Base-by-base conservation (phyloP, 1,140 invertebrate species). In the Procambarus virginalis region DNA sequence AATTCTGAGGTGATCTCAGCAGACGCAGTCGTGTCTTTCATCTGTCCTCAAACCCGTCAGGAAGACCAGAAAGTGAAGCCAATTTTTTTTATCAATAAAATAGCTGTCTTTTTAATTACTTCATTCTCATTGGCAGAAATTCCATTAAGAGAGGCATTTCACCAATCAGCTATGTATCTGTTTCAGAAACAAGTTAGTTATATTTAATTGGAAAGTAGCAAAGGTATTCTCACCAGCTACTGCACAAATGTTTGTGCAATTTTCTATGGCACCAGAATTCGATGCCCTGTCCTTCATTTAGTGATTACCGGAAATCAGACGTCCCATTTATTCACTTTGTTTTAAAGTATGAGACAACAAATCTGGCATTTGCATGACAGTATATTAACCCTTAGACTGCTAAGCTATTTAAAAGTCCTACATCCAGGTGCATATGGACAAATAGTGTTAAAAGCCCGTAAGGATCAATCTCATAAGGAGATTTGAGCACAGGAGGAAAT, bases 41-140 rank as follows among this genome's bases (percentile, higher is more conserved):
- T 86, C 76, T 79, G 76, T 86, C 76, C 84, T 86, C 58, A 86
- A 68, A 84, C 68, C 51, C 80, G 58, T 84, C 86, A 87, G 86
- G 77, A 87, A 80, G 75, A 85, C 55, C 73, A 85, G 84, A 49
- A 73, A 85, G 84, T 58, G 75, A 58, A 55, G 75, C 70, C 84
- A 75, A 85, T 45, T 77, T 85, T 85, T 34, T 75, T 14, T 77
- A 64, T 77, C 22, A 14, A 55, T 84, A 64, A 64, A 10, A 12
- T 20, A 64, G 60, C 70, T 77, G 73, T 75, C n/a, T 22, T 84
- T 84, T 6, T 51, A 75, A 75, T 51, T 73, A 34, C 68, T 75
- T 76, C 64, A 76, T 68, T 60, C n/a, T 82, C 51, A 82, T 68
- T 60, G 80, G 68, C 68, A 48, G 45, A 68, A 82, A 82, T 34